Evolutionary conservation across 2,888 invertebrate genomes (phyloP).

Genomic region (Tipula vernalis): DNA sequence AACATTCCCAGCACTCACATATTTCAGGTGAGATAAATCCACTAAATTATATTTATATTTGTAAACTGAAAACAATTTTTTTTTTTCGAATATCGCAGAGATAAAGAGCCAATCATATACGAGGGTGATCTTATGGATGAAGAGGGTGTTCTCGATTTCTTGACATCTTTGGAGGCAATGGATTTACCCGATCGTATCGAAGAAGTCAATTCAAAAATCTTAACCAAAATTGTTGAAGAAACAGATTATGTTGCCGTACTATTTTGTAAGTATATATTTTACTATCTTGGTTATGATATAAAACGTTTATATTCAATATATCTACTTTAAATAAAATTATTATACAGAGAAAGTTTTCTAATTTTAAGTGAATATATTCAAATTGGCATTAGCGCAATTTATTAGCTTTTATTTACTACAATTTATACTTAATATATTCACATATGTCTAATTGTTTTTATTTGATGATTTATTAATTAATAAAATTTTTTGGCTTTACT

Average conservation of each 20-base stretch:
- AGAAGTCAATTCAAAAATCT: conserved; percentile 84
- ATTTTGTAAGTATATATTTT: conserved; percentile 66
- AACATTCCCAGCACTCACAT: conserved; percentile 91
- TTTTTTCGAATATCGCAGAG: conserved; percentile 38
- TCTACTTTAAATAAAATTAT: background rate
- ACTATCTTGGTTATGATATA: background rate
- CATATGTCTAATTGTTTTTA: background rate
- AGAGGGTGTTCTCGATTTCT: conserved; percentile 83
- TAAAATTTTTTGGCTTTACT: background rate
- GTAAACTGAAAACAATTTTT: too few relatives aligned
- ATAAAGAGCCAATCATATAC: conserved; percentile 91
- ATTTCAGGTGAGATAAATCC: conserved; percentile 46
- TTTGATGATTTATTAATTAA: background rate
- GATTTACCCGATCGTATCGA: conserved; percentile 89
- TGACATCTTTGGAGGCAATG: conserved; percentile 90
- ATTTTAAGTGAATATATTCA: background rate
- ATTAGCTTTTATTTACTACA: background rate
- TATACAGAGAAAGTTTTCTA: background rate
- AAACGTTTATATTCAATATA: background rate
- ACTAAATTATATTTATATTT: too few relatives aligned
- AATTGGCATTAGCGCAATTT: background rate
- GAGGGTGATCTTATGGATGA: conserved; percentile 95
- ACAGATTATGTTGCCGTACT: conserved; percentile 85
- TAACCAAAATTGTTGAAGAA: conserved; percentile 81
- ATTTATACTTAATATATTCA: background rate